Percentiles rank a stretch among this genome's conserved stretches.
These are phyloP conservation scores for Junonia oenone DNA, from an alignment of 2,888 invertebrate genomes.

Conservation along the genomic window DNA sequence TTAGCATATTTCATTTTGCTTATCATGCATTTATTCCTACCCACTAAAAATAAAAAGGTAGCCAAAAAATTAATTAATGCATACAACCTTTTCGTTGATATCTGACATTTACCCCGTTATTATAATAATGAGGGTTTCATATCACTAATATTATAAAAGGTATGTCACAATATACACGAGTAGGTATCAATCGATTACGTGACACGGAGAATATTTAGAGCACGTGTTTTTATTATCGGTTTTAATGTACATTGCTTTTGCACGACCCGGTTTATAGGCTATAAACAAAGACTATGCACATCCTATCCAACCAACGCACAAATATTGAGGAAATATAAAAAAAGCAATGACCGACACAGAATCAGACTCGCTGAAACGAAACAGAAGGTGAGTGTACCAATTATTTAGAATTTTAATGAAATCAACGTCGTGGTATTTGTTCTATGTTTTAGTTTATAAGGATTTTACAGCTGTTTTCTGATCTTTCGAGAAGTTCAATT, in stretches of 20 bases:
- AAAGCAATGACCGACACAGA: slow-evolving; percentile 14
- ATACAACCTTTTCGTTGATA: neutral
- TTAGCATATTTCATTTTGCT: too few species aligned
- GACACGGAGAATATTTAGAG: slow-evolving; percentile 37
- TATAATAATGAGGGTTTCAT: neutral
- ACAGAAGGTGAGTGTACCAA: slow-evolving; percentile 7
- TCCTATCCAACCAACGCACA: slow-evolving; percentile 14
- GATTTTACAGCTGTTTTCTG: too few species aligned
- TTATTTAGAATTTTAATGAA: slow-evolving; percentile 15
- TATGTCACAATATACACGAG: slow-evolving; percentile 10
- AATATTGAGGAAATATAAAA: slow-evolving; percentile 12
- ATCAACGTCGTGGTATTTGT: neutral
- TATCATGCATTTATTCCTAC: too few species aligned
- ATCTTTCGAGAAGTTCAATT: too few species aligned
- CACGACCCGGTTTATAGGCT: slow-evolving; percentile 33
- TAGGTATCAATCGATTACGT: slow-evolving; percentile 29
- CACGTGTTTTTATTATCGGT: slow-evolving; percentile 33
- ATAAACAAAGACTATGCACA: slow-evolving; percentile 24
- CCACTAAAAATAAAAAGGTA: too few species aligned
- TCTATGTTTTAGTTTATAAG: too few species aligned
- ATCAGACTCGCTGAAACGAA: slow-evolving; percentile 1
- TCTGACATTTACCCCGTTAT: neutral
- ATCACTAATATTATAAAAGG: slow-evolving; percentile 16
- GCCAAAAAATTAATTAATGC: too few species aligned
- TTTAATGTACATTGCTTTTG: slow-evolving; percentile 32